Conservation (phyloP, 2,113 vertebrate genomes). For the Hirundichthys speculiger region DNA sequence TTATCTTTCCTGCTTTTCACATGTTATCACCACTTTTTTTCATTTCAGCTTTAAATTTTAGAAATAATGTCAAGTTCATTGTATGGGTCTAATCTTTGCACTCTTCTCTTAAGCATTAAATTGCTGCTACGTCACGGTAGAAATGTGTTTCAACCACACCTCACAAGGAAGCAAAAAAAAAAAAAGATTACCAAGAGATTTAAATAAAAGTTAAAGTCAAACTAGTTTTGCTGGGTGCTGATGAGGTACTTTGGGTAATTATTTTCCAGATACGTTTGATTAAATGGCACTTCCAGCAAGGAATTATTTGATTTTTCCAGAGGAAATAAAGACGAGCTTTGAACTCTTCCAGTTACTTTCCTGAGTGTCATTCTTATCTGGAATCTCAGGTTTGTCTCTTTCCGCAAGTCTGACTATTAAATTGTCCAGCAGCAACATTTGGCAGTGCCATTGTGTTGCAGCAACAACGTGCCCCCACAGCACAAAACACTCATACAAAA, state of each 20-base stretch:
- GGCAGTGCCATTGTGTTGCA: slow-evolving; percentile 36
- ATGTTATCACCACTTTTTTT: not conserved
- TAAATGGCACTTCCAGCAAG: not conserved
- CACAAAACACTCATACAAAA: slow-evolving; percentile 20
- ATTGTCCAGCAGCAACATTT: slow-evolving; percentile 35
- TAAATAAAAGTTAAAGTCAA: slow-evolving; percentile 32
- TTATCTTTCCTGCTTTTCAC: slow-evolving; percentile 22
- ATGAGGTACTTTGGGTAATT: slow-evolving; percentile 7
- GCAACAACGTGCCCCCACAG: slow-evolving; percentile 10
- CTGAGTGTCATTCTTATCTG: not conserved
- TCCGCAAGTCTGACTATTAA: slow-evolving; percentile 3
- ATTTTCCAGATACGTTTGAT: not conserved
- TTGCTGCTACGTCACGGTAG: too few relatives aligned
- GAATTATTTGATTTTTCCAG: not conserved
- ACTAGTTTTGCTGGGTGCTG: slow-evolving; percentile 29
- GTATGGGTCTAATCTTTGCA: not conserved
- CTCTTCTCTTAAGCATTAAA: not conserved
- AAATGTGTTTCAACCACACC: slow-evolving; percentile 1
- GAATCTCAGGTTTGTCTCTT: slow-evolving; percentile 4
- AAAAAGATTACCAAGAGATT: not conserved
- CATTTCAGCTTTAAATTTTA: too few relatives aligned
- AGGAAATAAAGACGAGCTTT: not conserved
- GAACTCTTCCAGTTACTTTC: not conserved
- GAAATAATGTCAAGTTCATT: not conserved
- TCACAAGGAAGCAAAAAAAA: not conserved